Evolutionary conservation across 2,113 vertebrate genomes (phyloP).

Genomic region (Epinephelus moara): DNA sequence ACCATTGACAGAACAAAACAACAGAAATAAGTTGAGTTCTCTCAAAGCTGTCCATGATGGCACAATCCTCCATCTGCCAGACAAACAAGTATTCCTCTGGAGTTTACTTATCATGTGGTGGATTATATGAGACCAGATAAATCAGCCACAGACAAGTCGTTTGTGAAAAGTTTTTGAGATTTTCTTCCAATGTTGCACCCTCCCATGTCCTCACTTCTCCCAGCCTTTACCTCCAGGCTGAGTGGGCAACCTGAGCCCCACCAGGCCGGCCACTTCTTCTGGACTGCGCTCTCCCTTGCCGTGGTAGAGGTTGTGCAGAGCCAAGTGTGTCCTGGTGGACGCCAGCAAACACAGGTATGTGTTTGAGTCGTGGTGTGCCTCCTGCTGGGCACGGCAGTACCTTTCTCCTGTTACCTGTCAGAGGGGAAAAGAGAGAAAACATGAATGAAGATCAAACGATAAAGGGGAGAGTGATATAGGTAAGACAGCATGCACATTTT

Average conservation of each 20-base stretch:
- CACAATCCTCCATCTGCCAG: conserved; percentile 12
- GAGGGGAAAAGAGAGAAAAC: background rate
- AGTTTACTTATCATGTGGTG: conserved; percentile 1
- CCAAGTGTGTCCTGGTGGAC: conserved; percentile 87
- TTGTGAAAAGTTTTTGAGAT: background rate
- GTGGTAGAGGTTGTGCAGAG: conserved; percentile 91
- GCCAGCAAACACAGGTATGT: conserved; percentile 92
- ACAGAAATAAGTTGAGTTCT: background rate
- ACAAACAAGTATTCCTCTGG: background rate
- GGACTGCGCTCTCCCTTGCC: conserved; percentile 86
- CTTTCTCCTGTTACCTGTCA: conserved; percentile 88
- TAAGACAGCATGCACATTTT: background rate
- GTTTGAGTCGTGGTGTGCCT: conserved; percentile 90
- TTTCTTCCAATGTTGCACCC: background rate
- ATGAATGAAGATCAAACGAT: background rate
- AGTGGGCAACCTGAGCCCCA: conserved; percentile 91
- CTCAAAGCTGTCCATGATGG: conserved; percentile 18
- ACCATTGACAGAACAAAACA: background rate
- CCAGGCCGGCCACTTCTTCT: conserved; percentile 87
- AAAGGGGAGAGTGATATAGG: background rate
- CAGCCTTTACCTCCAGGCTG: conserved; percentile 96
- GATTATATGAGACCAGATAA: background rate
- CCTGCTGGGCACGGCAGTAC: conserved; percentile 91
- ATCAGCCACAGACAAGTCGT: background rate
- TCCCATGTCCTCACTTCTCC: conserved; percentile 82